Evolutionary conservation across 2,888 invertebrate genomes (phyloP).

Genomic region (Arenicola marina): DNA sequence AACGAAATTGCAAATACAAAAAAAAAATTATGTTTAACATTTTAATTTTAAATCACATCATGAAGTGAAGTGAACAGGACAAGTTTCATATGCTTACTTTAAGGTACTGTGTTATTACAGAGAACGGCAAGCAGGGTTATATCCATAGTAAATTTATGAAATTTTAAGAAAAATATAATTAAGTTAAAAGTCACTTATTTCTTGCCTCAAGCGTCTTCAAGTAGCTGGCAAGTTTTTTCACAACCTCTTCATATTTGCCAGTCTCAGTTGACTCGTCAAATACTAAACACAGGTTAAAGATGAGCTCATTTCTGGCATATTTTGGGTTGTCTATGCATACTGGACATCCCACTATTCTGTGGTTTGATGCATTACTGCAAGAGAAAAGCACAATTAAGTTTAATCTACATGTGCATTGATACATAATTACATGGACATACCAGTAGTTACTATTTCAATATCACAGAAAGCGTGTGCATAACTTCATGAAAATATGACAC

Average conservation of each 20-base stretch:
- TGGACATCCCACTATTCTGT: constrained; percentile 91
- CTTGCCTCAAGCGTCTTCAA: constrained; percentile 68
- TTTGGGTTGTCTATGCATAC: constrained; percentile 85
- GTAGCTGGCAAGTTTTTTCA: constrained; percentile 91
- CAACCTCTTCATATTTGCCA: constrained; percentile 90
- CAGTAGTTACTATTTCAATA: no score
- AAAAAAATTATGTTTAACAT: background rate
- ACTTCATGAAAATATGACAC: no score
- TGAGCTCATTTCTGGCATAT: constrained; percentile 90
- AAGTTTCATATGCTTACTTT: no score
- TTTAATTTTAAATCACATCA: background rate
- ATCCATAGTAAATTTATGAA: background rate
- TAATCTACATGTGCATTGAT: background rate
- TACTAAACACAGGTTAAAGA: constrained; percentile 71
- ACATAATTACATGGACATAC: background rate
- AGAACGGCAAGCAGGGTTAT: no score
- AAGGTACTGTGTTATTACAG: no score
- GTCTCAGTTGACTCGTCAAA: constrained; percentile 88
- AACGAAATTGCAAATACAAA: background rate
- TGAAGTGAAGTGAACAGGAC: no score
- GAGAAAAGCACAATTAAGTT: constrained; percentile 10
- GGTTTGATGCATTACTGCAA: constrained; percentile 74
- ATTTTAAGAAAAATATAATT: background rate
- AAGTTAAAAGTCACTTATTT: background rate
- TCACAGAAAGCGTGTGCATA: no score